phyloP scores from a whole-genome alignment of 1,140 invertebrate genomes.

The Drosophila kikkawai region DNA sequence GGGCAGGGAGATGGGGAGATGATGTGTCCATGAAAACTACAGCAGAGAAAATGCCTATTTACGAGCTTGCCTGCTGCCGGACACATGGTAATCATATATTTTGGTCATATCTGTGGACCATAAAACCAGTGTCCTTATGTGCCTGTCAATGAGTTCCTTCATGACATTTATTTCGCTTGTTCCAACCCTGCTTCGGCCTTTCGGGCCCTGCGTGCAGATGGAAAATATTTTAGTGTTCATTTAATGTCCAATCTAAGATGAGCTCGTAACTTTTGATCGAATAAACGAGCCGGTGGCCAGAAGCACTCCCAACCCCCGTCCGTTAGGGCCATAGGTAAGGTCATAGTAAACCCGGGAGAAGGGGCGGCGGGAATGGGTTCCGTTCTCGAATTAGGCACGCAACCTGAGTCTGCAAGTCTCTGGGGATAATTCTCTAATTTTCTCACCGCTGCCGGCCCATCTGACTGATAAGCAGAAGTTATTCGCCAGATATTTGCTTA shows the following conservation, averaged over 20 bases:
- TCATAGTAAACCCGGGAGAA: constrained; percentile 38
- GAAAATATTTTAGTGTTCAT: constrained; percentile 85
- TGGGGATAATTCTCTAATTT: constrained; percentile 82
- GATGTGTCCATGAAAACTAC: constrained; percentile 63
- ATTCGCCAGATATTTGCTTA: constrained; percentile 79
- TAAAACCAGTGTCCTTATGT: constrained; percentile 85
- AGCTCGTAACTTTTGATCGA: constrained; percentile 85
- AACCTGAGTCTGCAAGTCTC: constrained; percentile 58
- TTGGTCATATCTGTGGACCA: constrained; percentile 85
- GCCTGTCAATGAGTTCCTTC: constrained; percentile 85
- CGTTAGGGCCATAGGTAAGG: constrained; percentile 37
- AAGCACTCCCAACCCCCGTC: constrained; percentile 15
- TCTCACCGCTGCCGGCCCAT: constrained; percentile 60
- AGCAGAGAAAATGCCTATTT: constrained; percentile 84
- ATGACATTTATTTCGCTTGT: constrained; percentile 84
- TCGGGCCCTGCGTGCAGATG: constrained; percentile 77
- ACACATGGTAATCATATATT: constrained; percentile 85
- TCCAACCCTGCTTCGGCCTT: constrained; percentile 26
- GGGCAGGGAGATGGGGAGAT: constrained; percentile 11
- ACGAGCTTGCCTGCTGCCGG: constrained; percentile 81
- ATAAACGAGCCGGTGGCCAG: constrained; percentile 63
- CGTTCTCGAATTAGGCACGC: constrained; percentile 51
- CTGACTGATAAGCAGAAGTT: constrained; percentile 83
- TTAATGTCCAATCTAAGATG: constrained; percentile 85
- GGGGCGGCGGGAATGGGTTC: constrained; percentile 32